Base-by-base conservation (phyloP, 2,797 vertebrate species). In the Thunnus albacares region DNA sequence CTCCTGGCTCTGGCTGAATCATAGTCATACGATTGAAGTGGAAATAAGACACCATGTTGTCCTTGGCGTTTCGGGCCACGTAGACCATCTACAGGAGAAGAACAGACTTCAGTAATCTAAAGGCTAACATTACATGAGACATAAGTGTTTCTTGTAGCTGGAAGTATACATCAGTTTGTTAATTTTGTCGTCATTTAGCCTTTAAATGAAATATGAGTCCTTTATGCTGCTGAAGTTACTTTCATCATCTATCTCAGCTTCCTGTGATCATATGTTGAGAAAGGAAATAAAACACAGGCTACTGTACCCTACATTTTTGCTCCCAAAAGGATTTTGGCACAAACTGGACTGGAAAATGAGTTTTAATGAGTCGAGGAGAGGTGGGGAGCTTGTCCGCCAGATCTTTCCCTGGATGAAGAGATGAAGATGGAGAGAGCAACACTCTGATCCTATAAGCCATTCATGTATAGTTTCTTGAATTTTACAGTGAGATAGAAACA, bases 31-130 rank as follows among this genome's bases (percentile, higher is more conserved):
- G 92, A 71, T 96, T 93, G 89, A 97, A 98, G 85, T 98, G 95
- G 79, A 95, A 98, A 88, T 92, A 98, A 33, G 97, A 97, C 4
- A 98, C 96, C 43, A 94, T 55, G 41, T 85, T 96, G 94, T 98
- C 97, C 81, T 98, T 98, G 62, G 96, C 95, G 75, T 97, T 97
- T 81, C 97, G 96, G 0, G 96, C 97, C 63, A 98, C 90, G 0
- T 97, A 97, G 70, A 98, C 56, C 0, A 94, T 66, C 93, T 94
- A 41, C 3, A 80, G 24, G 64, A 51, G 52, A 33, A 70, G 20
- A 30, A 18, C 61, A n/a, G 2, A 62, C 15, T 22, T 30, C n/a
- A n/a, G 9, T 68, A 2, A 59, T 24, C 30, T 58, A 14, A 24
- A 49, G 24, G 12, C 9, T 5, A 6, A 14, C 5, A 11, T 4